These are phyloP conservation scores for Drosophila rhopaloa DNA, from an alignment of 1,140 invertebrate genomes.

Conservation along the genomic window DNA sequence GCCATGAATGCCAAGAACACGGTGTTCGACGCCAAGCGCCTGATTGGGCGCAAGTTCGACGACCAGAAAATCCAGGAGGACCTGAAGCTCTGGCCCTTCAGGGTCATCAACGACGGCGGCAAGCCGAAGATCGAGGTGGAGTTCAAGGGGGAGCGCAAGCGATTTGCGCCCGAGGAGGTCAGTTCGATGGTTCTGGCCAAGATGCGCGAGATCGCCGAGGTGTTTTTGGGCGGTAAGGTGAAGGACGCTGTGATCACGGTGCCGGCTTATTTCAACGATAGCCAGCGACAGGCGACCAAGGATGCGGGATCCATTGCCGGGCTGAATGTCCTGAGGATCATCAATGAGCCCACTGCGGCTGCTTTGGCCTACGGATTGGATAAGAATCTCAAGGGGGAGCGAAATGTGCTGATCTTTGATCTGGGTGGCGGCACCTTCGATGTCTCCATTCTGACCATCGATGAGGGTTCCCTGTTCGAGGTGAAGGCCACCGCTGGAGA, in stretches of 20 bases:
- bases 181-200: conserved; percentile 94
- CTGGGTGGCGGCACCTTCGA: conserved; percentile 92
- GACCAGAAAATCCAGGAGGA: conserved; percentile 91
- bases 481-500: conserved; percentile 92
- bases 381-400: conserved; percentile 93
- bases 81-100: conserved; percentile 93
- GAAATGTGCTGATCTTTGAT: conserved; percentile 91
- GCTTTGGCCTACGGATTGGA: conserved; percentile 94
- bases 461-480: conserved; percentile 92
- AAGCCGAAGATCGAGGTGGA: conserved; percentile 92
- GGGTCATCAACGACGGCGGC: conserved; percentile 88
- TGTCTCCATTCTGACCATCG: conserved; percentile 94
- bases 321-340: conserved; percentile 93
- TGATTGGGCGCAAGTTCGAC: conserved; percentile 91
- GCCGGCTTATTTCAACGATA: conserved; percentile 89
- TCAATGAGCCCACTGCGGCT: conserved; percentile 92
- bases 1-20: conserved; percentile 95
- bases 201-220: conserved; percentile 90
- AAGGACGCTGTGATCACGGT: conserved; percentile 89
- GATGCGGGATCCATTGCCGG: conserved; percentile 92
- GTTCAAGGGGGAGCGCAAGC: conserved; percentile 91
- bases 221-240: conserved; percentile 86
- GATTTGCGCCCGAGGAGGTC: conserved; percentile 93
- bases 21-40: conserved; percentile 92
- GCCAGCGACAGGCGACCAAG: conserved; percentile 89